Conservation (phyloP, 2,888 invertebrate genomes). For the Chrysolina oricalcia region DNA sequence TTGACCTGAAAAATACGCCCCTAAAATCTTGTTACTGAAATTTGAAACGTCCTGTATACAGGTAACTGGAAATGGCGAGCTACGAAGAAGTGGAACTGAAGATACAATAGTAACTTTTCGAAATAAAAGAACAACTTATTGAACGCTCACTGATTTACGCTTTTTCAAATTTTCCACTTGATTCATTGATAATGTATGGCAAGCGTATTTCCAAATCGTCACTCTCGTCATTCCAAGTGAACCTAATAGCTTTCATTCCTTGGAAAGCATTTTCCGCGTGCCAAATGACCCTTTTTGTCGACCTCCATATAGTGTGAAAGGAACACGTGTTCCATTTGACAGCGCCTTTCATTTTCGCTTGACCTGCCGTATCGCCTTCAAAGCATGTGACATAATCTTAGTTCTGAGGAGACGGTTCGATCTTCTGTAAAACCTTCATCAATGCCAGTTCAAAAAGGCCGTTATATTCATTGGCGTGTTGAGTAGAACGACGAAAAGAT, state of each 20-base stretch:
- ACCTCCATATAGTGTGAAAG: conserved; percentile 13
- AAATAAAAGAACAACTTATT: no score
- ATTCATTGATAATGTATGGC: no score
- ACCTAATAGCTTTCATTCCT: background rate
- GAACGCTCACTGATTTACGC: no score
- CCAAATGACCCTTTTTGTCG: conserved; percentile 1
- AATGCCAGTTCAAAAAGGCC: conserved; percentile 8
- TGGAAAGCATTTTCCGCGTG: background rate
- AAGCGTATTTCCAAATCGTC: background rate
- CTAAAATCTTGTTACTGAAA: no score
- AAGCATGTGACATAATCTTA: conserved; percentile 17
- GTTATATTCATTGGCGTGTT: background rate
- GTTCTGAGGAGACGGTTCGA: conserved; percentile 1
- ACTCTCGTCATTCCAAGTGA: background rate
- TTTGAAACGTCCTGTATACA: no score
- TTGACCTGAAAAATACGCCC: no score
- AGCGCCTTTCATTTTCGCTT: conserved; percentile 19
- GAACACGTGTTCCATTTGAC: conserved; percentile 13
- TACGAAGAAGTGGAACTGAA: no score
- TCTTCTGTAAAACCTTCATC: conserved; percentile 3
- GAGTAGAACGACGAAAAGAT: background rate
- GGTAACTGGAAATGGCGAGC: background rate
- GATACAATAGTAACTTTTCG: no score
- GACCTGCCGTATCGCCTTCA: conserved; percentile 11
- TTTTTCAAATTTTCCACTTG: no score